Evolutionary conservation across 2,888 invertebrate genomes (phyloP).

Genomic region (Xylota sylvarum): DNA sequence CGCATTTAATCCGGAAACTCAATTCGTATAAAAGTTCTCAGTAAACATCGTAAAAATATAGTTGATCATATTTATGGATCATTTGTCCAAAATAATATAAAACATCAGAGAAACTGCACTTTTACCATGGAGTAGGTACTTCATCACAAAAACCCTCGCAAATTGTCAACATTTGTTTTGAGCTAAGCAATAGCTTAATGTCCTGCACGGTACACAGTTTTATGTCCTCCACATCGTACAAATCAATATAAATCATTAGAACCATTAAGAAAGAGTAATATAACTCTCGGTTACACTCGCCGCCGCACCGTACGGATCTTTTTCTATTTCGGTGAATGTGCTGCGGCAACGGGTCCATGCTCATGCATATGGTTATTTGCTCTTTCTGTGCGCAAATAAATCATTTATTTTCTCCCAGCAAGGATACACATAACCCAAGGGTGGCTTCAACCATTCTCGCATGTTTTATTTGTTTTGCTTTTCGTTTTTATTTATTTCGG

Average conservation of each 20-base stretch:
- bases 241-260: slow-evolving; percentile 77
- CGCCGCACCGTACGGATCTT: neutral
- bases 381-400: slow-evolving; percentile 49
- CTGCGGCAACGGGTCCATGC: slow-evolving; percentile 22
- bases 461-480: slow-evolving; percentile 4
- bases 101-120: slow-evolving; percentile 27
- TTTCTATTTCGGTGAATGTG: slow-evolving; percentile 24
- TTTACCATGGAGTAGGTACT: slow-evolving; percentile 55
- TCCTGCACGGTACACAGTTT: slow-evolving; percentile 51
- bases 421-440: slow-evolving; percentile 43
- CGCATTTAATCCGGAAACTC: neutral
- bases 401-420: slow-evolving; percentile 46
- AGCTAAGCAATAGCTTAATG: slow-evolving; percentile 64
- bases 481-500: slow-evolving; percentile 38
- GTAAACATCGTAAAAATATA: neutral
- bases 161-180: slow-evolving; percentile 74
- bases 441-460: neutral
- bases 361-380: slow-evolving; percentile 73
- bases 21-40: neutral
- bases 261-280: slow-evolving; percentile 67
- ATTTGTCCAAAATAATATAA: slow-evolving; percentile 26
- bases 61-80: slow-evolving; percentile 37
- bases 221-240: slow-evolving; percentile 43
- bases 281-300: slow-evolving; percentile 49
- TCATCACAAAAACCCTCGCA: slow-evolving; percentile 66